Evolutionary conservation across 1,140 invertebrate species (phyloP).

Genomic region (Drosophila watanabei): DNA sequence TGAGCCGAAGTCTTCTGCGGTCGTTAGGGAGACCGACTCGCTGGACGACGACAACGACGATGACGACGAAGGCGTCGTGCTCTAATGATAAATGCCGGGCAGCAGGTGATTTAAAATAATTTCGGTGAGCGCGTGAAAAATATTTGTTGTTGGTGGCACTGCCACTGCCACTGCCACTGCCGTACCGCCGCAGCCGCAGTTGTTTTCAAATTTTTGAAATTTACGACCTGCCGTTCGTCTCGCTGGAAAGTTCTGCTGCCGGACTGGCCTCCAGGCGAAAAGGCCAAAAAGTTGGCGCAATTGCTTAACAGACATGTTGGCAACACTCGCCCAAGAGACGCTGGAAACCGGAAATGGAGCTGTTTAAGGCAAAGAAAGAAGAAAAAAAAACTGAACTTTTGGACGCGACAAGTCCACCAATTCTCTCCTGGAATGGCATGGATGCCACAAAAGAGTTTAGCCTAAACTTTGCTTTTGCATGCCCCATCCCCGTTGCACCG

Average conservation of each 20-base stretch:
- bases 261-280: slow-evolving; percentile 26
- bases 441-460: slow-evolving; percentile 75
- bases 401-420: slow-evolving; percentile 62
- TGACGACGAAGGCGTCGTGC: background rate
- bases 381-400: slow-evolving; percentile 44
- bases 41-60: background rate
- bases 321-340: slow-evolving; percentile 26
- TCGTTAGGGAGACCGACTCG: slow-evolving; percentile 57
- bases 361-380: slow-evolving; percentile 31
- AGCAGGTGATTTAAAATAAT: slow-evolving; percentile 85
- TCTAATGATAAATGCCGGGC: slow-evolving; percentile 82
- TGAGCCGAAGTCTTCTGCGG: slow-evolving; percentile 42
- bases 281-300: slow-evolving; percentile 59
- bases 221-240: slow-evolving; percentile 72
- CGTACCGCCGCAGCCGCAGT: slow-evolving; percentile 40
- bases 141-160: slow-evolving; percentile 44
- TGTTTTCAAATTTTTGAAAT: slow-evolving; percentile 79
- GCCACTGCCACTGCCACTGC: background rate
- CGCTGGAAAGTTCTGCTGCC: slow-evolving; percentile 23
- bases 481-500: slow-evolving; percentile 16
- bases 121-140: slow-evolving; percentile 76
- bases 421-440: slow-evolving; percentile 22
- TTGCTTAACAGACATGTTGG: slow-evolving; percentile 51
- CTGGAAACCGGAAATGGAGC: slow-evolving; percentile 12
- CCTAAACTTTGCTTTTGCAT: slow-evolving; percentile 79